Evolutionary conservation across 2,113 vertebrate species (phyloP), one percentile per base, ranked within the genome.

Genomic region (Agelaius phoeniceus): DNA sequence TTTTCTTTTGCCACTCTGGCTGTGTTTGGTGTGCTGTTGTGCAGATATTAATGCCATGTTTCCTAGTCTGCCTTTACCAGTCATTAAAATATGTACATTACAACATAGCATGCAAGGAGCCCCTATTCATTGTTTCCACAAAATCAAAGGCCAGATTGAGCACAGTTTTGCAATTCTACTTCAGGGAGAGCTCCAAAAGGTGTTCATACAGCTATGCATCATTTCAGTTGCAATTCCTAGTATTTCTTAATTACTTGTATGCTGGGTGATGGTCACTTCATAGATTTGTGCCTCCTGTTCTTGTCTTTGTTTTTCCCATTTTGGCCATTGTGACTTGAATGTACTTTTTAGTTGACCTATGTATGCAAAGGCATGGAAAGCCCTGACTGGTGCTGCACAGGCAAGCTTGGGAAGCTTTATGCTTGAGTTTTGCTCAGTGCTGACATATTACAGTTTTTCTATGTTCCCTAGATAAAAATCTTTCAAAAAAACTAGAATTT

Each of bases 211-310:
- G 8, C 13, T 49, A 51, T 24, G 14, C 23, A 51, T 81, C 1
- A 6, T 41, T 91, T 82, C 15, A 41, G 33, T 41, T 74, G 54
- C 27, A 82, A 82, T 57, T 73, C 15, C 26, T n/a, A 0, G 0
- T 73, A 68, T 69, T 76, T 52, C 35, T 77, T 30, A 69, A 46
- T 35, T 3, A 11, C 16, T 30, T 61, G 5, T 69, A 3, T 13
- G 0, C 30, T 69, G 26, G 7, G 2, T 33, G 30, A 26, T 7
- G 1, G 8, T 82, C 9, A 3, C 13, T n/a, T 83, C 6, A 30
- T 11, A 46, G 35, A 51, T 63, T 71, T 62, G 61, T 62, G 14
- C 10, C 62, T 55, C 24, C 3, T 9, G 22, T 66, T 57, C 4
- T 31, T 54, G 9, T 76, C 54, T 71, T 35, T 55, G 35, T 35